Evolutionary conservation across 2,888 invertebrate genomes (phyloP).

Genomic region (Caenorhabditis sinica): DNA sequence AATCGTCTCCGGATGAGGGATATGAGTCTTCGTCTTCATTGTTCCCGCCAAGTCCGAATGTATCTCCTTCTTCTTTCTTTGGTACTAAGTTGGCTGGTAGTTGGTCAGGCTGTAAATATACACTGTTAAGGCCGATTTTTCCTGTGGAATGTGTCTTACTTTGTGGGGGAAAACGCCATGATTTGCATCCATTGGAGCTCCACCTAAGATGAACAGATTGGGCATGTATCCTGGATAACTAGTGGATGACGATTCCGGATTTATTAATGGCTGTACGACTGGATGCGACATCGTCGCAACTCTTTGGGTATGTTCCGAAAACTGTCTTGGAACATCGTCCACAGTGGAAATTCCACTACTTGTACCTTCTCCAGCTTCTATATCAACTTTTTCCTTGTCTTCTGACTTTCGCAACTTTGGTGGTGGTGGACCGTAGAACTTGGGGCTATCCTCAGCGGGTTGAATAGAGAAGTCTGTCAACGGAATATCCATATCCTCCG

Average conservation of each 20-base stretch:
- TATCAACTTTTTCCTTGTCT: not conserved
- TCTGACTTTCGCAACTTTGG: not conserved
- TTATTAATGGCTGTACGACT: no score
- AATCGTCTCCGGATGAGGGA: not conserved
- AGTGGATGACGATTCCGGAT: no score
- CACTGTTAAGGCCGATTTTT: no score
- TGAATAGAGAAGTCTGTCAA: not conserved
- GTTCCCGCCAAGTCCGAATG: not conserved
- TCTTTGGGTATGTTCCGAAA: no score
- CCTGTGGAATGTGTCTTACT: no score
- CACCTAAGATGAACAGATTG: not conserved
- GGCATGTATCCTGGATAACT: not conserved
- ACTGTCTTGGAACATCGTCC: no score
- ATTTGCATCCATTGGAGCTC: slow-evolving; percentile 1
- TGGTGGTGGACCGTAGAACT: slow-evolving; percentile 1
- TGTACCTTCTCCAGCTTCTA: not conserved
- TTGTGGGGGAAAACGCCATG: not conserved
- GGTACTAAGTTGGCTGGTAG: not conserved
- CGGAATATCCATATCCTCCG: not conserved
- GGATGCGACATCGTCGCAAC: no score
- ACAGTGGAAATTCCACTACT: no score
- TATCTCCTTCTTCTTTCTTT: not conserved
- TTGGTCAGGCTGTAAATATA: not conserved
- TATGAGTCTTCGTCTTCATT: not conserved
- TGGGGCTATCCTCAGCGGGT: not conserved